These are phyloP conservation scores for Chiloscyllium punctatum DNA, from an alignment of 2,797 vertebrate genomes.

Conservation along the genomic window DNA sequence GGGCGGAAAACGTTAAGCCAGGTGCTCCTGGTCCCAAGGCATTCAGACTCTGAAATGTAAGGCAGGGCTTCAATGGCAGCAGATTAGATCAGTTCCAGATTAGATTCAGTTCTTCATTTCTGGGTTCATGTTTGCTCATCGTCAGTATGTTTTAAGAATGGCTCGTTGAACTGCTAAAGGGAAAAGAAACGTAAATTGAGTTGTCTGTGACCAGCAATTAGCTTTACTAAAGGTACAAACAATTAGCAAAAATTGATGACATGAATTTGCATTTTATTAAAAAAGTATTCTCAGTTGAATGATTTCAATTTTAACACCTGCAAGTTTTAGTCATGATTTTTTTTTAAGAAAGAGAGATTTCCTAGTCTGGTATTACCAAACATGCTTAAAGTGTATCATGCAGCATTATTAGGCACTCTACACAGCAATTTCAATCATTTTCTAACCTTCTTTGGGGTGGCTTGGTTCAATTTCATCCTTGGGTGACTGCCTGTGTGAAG, in stretches of 20 bases:
- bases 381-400: neutral
- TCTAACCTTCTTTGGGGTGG: neutral
- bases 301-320: neutral
- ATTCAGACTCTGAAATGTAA: neutral
- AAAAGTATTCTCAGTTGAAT: neutral
- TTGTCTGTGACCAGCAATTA: neutral
- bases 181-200: neutral
- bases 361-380: neutral
- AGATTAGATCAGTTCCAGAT: neutral
- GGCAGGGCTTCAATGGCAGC: neutral
- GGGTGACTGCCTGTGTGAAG: too few species aligned
- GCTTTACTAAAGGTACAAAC: neutral
- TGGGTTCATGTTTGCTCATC: neutral
- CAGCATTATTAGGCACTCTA: neutral
- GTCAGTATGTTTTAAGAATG: neutral
- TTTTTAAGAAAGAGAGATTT: neutral
- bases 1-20: neutral
- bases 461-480: too few species aligned
- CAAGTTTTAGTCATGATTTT: neutral
- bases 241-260: neutral
- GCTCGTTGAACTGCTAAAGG: neutral
- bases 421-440: neutral
- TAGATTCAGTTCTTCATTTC: neutral
- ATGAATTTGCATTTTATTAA: neutral
- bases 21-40: neutral